phyloP scores from a whole-genome alignment of 2,113 vertebrate species.

The Stigmatopora argus region DNA sequence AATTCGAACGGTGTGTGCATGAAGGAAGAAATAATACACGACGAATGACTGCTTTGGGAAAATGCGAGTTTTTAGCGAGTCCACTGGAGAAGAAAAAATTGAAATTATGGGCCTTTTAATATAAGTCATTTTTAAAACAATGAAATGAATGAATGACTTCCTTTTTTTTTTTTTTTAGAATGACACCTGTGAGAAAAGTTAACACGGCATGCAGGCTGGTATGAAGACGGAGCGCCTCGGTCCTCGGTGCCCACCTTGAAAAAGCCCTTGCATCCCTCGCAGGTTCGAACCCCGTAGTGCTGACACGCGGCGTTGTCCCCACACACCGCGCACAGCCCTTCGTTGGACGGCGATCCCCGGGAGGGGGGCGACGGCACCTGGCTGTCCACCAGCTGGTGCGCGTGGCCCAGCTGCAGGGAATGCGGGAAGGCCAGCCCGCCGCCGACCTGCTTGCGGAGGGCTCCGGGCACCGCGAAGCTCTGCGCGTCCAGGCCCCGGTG shows the following conservation, averaged over 20 bases:
- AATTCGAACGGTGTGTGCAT: no score
- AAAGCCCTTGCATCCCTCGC: slow-evolving; percentile 93
- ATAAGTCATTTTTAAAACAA: no score
- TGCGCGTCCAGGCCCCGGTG: slow-evolving; percentile 87
- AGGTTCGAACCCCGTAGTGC: slow-evolving; percentile 90
- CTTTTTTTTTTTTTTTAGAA: no score
- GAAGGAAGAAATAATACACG: no score
- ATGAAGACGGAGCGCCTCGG: no score
- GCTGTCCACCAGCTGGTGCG: slow-evolving; percentile 90
- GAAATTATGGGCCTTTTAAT: no score
- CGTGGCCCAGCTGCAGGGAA: slow-evolving; percentile 87
- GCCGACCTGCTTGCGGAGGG: slow-evolving; percentile 86
- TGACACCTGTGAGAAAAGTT: background rate
- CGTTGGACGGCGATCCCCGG: slow-evolving; percentile 92
- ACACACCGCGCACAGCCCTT: slow-evolving; percentile 94
- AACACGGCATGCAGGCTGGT: background rate
- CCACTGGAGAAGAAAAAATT: no score
- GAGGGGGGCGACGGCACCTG: slow-evolving; percentile 93
- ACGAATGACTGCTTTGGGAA: no score
- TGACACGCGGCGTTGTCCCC: slow-evolving; percentile 97
- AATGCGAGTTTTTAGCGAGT: no score
- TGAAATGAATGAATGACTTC: no score
- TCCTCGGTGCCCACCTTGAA: slow-evolving; percentile 79
- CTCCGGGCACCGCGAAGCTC: slow-evolving; percentile 87
- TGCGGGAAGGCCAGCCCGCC: slow-evolving; percentile 83